These are phyloP conservation scores for Pangasianodon gigas DNA, from an alignment of 2,113 vertebrate species.

Conservation along the genomic window DNA sequence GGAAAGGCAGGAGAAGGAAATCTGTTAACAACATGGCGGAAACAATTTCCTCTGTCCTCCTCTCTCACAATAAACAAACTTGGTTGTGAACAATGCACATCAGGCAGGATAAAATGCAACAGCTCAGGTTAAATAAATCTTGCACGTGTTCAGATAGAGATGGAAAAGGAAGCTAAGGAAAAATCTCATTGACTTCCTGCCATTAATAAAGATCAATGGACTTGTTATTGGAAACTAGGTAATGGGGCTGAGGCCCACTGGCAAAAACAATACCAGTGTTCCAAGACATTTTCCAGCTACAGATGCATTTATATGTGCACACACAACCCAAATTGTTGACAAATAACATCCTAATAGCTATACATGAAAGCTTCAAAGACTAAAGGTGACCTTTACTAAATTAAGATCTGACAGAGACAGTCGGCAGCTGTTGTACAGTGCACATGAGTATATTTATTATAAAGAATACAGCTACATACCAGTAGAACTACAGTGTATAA, in stretches of 20 bases:
- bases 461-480: neutral
- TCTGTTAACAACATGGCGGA: constrained; percentile 31
- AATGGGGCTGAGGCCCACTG: constrained; percentile 40
- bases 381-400: neutral
- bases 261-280: constrained; percentile 52
- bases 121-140: constrained; percentile 55
- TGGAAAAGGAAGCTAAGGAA: constrained; percentile 56
- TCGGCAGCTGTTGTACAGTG: neutral
- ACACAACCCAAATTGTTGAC: constrained; percentile 24
- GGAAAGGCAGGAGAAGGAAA: constrained; percentile 48
- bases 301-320: constrained; percentile 44
- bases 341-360: neutral
- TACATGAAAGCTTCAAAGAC: neutral
- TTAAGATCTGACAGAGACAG: neutral
- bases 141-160: constrained; percentile 16
- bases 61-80: constrained; percentile 56
- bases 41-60: constrained; percentile 46
- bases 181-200: constrained; percentile 57
- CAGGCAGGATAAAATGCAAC: constrained; percentile 33
- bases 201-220: constrained; percentile 34
- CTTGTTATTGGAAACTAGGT: constrained; percentile 66
- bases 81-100: constrained; percentile 34
- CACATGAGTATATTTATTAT: neutral
- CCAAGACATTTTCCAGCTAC: constrained; percentile 27
- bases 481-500: neutral